Evolutionary conservation across 37 sponge, comb jelly and placozoan genomes (phyloP).

Genomic region (Petrosia ficiformis): DNA sequence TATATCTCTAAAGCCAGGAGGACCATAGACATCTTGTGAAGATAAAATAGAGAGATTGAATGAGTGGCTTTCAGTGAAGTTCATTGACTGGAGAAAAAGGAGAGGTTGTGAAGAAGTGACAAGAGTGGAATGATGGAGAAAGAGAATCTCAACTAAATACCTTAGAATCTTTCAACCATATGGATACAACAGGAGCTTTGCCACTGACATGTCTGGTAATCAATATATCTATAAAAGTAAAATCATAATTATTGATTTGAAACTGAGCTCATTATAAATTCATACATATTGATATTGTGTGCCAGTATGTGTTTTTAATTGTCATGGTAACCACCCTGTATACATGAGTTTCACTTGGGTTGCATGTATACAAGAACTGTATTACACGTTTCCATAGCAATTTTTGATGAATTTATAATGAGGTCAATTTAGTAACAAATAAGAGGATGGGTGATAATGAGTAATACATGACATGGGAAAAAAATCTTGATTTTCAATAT

Average conservation of each 20-base stretch:
- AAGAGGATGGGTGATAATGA: no score
- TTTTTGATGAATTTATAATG: no score
- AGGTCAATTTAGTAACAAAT: no score
- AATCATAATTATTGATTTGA: not conserved
- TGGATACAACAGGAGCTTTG: not conserved
- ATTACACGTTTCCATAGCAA: no score
- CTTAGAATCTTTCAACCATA: not conserved
- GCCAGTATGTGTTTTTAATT: no score
- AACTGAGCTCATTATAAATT: not conserved
- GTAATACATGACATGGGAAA: no score
- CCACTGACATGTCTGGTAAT: not conserved
- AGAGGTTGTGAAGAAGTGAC: not conserved
- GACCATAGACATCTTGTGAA: not conserved
- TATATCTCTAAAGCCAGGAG: constrained; percentile 2
- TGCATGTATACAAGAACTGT: no score
- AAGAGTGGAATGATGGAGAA: no score
- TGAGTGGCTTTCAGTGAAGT: not conserved
- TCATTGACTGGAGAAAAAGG: not conserved
- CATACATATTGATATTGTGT: no score
- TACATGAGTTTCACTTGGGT: no score
- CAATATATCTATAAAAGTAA: not conserved
- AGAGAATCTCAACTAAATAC: not conserved
- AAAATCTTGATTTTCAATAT: no score
- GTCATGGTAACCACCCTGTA: no score
- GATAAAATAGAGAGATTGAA: not conserved